Conservation (phyloP, 1,140 invertebrate genomes). For the Drosophila pseudoobscura region DNA sequence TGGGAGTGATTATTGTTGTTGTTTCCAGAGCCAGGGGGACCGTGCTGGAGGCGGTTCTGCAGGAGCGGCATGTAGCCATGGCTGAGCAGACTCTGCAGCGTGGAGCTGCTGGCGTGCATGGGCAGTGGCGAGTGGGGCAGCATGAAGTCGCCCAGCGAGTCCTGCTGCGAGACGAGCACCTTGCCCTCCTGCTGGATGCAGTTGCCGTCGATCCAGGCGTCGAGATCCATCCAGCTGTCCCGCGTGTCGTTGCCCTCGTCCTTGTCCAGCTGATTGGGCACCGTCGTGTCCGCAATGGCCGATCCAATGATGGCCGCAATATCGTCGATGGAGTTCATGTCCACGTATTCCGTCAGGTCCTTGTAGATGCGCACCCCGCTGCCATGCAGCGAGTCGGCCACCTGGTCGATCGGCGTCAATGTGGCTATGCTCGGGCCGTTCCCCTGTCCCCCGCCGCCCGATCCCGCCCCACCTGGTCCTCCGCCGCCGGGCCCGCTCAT, state of each 20-base stretch:
- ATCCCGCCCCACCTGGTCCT: background rate
- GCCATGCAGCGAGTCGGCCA: conserved; percentile 83
- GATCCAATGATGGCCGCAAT: conserved; percentile 94
- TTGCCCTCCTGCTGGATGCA: conserved; percentile 86
- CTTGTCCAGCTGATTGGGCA: conserved; percentile 88
- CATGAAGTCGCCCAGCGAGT: conserved; percentile 87
- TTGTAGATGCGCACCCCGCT: conserved; percentile 83
- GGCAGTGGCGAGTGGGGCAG: conserved; percentile 86
- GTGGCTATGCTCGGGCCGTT: conserved; percentile 48
- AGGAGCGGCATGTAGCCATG: conserved; percentile 91
- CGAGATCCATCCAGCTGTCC: conserved; percentile 92
- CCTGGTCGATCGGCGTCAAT: conserved; percentile 71
- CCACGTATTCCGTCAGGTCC: conserved; percentile 84
- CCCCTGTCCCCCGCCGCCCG: conserved; percentile 17
- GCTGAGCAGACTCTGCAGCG: conserved; percentile 90
- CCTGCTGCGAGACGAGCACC: conserved; percentile 86
- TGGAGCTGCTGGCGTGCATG: conserved; percentile 86
- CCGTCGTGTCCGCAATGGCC: conserved; percentile 94
- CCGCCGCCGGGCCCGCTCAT: conserved; percentile 63
- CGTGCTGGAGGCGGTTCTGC: conserved; percentile 89
- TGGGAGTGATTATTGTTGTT: background rate
- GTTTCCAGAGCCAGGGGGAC: conserved; percentile 84
- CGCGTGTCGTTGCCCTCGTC: conserved; percentile 87
- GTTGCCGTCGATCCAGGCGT: conserved; percentile 92
- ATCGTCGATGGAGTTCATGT: conserved; percentile 91